Conservation (phyloP, 1,140 invertebrate species). For the Heliconius hermathena region DNA sequence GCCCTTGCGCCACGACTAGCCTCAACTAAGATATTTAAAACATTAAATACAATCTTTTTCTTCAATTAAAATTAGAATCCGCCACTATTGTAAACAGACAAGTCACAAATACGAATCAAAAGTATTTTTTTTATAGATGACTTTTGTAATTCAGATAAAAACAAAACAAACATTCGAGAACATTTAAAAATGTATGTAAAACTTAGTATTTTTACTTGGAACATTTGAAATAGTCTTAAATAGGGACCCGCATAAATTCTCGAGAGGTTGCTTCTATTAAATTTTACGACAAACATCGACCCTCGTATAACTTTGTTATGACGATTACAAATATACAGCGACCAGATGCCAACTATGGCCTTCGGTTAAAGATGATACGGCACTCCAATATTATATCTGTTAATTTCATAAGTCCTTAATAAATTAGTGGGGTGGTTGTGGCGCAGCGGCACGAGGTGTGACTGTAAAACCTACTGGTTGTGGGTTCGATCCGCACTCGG, state of each 20-base stretch:
- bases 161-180: not conserved
- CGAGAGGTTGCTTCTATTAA: slow-evolving; percentile 67
- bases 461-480: no score
- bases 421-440: not conserved
- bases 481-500: no score
- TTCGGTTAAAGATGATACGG: slow-evolving; percentile 44
- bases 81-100: no score
- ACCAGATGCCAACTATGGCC: slow-evolving; percentile 51
- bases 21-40: no score
- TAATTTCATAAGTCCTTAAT: not conserved
- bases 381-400: not conserved
- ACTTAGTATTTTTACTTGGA: slow-evolving; percentile 12
- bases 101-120: no score
- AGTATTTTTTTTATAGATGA: not conserved
- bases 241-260: slow-evolving; percentile 68
- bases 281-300: slow-evolving; percentile 74
- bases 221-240: slow-evolving; percentile 52
- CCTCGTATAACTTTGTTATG: slow-evolving; percentile 77
- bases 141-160: not conserved
- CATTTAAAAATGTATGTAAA: not conserved
- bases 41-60: no score
- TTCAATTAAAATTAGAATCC: no score
- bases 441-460: no score
- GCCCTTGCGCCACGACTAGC: no score
- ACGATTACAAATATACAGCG: slow-evolving; percentile 67